phyloP scores from a whole-genome alignment of 2,888 invertebrate genomes.

The Crossocerus cetratus region DNA sequence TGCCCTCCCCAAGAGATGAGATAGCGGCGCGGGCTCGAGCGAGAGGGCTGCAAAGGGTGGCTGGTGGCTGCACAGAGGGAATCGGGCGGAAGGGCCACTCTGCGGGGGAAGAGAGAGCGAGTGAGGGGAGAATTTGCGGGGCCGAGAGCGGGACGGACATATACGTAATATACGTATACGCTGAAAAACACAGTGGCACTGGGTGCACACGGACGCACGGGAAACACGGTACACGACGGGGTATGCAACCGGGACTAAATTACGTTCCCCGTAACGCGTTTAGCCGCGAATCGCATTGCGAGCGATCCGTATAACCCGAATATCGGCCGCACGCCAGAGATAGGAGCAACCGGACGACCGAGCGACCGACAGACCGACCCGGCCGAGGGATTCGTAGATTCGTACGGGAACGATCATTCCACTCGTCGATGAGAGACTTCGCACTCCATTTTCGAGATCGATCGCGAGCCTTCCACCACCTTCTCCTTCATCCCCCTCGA shows the following conservation, averaged over 20 bases:
- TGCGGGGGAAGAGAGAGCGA: constrained; percentile 28
- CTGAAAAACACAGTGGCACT: constrained; percentile 43
- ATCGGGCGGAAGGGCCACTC: constrained; percentile 10
- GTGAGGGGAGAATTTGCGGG: constrained; percentile 11
- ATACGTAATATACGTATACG: constrained; percentile 30
- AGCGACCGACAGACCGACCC: constrained; percentile 42
- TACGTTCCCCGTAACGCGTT: constrained; percentile 74
- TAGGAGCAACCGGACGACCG: constrained; percentile 48
- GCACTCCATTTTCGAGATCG: constrained; percentile 38
- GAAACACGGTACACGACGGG: constrained; percentile 54
- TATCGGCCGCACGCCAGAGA: constrained; percentile 65
- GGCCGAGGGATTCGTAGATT: constrained; percentile 42
- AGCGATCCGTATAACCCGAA: constrained; percentile 74
- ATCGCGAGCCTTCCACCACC: constrained; percentile 18
- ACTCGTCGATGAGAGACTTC: constrained; percentile 46
- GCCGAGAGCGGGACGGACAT: constrained; percentile 19
- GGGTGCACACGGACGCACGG: constrained; percentile 44
- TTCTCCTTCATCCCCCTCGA: background rate
- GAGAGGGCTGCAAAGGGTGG: constrained; percentile 6
- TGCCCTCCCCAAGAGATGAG: background rate
- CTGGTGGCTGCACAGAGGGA: constrained; percentile 6
- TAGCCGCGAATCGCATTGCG: constrained; percentile 75
- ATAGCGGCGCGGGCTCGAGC: constrained; percentile 14
- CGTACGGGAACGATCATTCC: constrained; percentile 53
- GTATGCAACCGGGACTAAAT: constrained; percentile 70